These are phyloP conservation scores for Omphaloscelis lunosa DNA, from an alignment of 2,888 invertebrate genomes.

Conservation along the genomic window DNA sequence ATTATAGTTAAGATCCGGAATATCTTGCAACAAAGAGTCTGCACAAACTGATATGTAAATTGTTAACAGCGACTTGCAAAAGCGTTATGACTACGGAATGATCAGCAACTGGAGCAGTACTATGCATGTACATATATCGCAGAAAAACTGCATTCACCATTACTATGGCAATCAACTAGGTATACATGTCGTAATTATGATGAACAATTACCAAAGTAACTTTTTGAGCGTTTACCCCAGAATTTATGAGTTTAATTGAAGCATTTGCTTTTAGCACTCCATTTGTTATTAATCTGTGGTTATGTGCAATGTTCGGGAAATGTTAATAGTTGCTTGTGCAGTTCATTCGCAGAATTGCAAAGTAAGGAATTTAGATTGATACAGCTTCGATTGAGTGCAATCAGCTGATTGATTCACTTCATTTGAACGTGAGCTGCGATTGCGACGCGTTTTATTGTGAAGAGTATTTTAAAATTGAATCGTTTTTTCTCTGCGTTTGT, in stretches of 20 bases:
- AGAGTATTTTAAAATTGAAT: constrained; percentile 52
- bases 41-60: constrained; percentile 72
- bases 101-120: constrained; percentile 12
- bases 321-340: constrained; percentile 38
- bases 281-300: constrained; percentile 14
- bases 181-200: background rate
- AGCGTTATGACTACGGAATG: constrained; percentile 42
- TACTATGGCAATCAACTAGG: background rate
- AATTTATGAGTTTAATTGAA: background rate
- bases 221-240: background rate
- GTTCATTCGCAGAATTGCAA: constrained; percentile 47
- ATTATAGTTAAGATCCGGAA: constrained; percentile 59
- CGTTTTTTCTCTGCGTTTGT: constrained; percentile 38
- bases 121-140: background rate
- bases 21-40: constrained; percentile 63
- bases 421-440: constrained; percentile 35
- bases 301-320: constrained; percentile 41
- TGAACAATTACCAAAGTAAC: background rate
- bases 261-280: constrained; percentile 5
- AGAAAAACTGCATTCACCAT: background rate
- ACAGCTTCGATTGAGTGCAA: constrained; percentile 52
- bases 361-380: constrained; percentile 64
- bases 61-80: constrained; percentile 65
- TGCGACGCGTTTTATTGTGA: constrained; percentile 22
- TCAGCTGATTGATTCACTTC: constrained; percentile 62